Evolutionary conservation across 2,888 invertebrate species (phyloP), one percentile per base, ranked within the genome.

Genomic region (Pimpla rufipes): DNA sequence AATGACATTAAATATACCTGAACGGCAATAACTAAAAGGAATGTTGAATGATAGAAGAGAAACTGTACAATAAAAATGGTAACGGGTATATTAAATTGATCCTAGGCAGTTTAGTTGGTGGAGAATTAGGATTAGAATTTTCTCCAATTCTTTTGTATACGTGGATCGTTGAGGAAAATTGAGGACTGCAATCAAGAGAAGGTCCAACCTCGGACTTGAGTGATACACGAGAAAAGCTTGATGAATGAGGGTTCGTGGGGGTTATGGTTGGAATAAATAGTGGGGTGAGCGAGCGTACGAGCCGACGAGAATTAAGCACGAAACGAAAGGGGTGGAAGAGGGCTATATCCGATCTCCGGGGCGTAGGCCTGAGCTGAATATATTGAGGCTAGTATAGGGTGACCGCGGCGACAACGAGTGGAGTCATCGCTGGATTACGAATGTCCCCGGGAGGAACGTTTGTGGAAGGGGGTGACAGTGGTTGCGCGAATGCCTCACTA

Each of bases 281-380:
- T 62, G 5, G 37, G 35, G 35, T 59, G 59, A 37, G 13, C 8
- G 16, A 10, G 16, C 23, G 16, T n/a, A n/a, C n/a, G n/a, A n/a
- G n/a, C n/a, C 16, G 13, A 62, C 37, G 18, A 37, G 62, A 62
- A 62, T 62, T 62, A 62, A 62, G 62, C 18, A 37, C 10, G n/a
- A 37, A 16, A 11, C 18, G 37, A 37, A 35, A 59, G 16, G 35
- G 59, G 59, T 37, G 16, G 37, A 37, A 62, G 37, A 16, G 16
- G 23, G 55, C 13, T 55, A 23, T 21, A 37, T 37, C 18, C 16
- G 37, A 37, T 6, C 37, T 8, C 62, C 62, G 62, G 10, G 37
- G 62, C 16, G 8, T 16, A n/a, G 37, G 57, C 1, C 13, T n/a
- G 8, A 16, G 37, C 37, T 16, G 18, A n/a, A 10, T 62, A 10